Percentiles rank a stretch among this genome's conserved stretches.
These are phyloP conservation scores for Ophion obscuratus DNA, from an alignment of 2,888 invertebrate genomes.

Conservation along the genomic window DNA sequence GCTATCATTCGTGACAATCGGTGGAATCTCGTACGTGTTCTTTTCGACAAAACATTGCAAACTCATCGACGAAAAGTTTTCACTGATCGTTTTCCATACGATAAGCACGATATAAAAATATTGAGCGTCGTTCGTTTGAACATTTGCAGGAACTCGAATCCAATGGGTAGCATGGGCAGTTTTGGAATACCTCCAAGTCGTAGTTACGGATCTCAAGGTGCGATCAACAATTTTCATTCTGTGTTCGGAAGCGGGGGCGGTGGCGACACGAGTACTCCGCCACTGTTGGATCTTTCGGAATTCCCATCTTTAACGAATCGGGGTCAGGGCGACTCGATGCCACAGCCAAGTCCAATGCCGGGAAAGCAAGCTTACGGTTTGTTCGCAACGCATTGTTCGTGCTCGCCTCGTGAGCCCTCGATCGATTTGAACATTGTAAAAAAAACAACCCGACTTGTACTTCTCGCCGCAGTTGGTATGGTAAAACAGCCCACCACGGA, in stretches of 20 bases:
- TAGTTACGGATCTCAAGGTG: conserved; percentile 85
- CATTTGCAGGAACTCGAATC: conserved; percentile 85
- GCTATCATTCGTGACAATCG: neutral
- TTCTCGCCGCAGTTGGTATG: conserved; percentile 91
- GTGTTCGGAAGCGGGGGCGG: conserved; percentile 89
- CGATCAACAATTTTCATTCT: conserved; percentile 89
- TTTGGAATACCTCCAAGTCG: conserved; percentile 87
- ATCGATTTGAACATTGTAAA: neutral
- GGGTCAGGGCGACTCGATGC: conserved; percentile 91
- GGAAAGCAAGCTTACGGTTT: conserved; percentile 96
- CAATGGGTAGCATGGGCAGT: conserved; percentile 87
- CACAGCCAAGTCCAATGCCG: conserved; percentile 93
- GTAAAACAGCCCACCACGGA: conserved; percentile 97
- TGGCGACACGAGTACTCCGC: conserved; percentile 92
- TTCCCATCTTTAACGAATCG: conserved; percentile 96
- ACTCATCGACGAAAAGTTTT: neutral
- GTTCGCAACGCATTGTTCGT: conserved; percentile 74
- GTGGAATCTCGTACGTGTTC: neutral
- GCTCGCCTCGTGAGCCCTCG: neutral
- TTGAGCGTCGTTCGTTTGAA: conserved; percentile 54
- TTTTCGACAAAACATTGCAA: neutral
- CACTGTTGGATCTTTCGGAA: conserved; percentile 95
- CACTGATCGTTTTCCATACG: neutral
- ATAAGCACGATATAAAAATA: neutral
- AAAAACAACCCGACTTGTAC: conserved; percentile 62